phyloP scores from a whole-genome alignment of 1,140 invertebrate species.

The Tetragonula clypearis region DNA sequence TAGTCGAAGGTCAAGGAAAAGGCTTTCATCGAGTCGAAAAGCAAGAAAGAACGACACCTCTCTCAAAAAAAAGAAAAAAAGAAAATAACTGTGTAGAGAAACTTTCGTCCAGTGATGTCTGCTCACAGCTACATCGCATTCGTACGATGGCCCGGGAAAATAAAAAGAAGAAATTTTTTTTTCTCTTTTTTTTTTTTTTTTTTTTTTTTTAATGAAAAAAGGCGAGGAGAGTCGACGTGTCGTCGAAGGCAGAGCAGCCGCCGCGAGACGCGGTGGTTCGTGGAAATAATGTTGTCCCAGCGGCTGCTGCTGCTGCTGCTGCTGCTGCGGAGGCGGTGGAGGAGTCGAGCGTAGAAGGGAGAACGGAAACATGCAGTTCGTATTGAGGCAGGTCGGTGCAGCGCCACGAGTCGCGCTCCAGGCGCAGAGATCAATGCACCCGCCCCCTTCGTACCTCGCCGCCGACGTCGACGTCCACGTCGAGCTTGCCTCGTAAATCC shows the following conservation, averaged over 20 bases:
- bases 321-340: not conserved
- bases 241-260: conserved; percentile 10
- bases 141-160: too few species aligned
- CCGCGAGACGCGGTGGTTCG: conserved; percentile 21
- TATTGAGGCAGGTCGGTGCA: conserved; percentile 75
- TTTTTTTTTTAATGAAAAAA: not conserved
- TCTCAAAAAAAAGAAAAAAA: too few species aligned
- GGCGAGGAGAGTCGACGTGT: not conserved
- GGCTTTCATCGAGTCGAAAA: too few species aligned
- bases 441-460: conserved; percentile 39
- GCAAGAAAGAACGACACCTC: too few species aligned
- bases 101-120: too few species aligned
- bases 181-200: too few species aligned
- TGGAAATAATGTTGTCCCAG: conserved; percentile 21
- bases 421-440: conserved; percentile 72
- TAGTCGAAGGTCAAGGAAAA: too few species aligned
- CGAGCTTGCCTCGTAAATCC: conserved; percentile 32
- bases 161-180: not conserved
- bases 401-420: conserved; percentile 63
- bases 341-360: conserved; percentile 2
- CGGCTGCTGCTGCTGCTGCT: not conserved
- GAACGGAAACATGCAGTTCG: conserved; percentile 66
- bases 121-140: too few species aligned
- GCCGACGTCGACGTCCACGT: conserved; percentile 44
- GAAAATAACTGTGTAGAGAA: too few species aligned